phyloP scores from a whole-genome alignment of 1,140 invertebrate species.

The Temnothorax longispinosus region DNA sequence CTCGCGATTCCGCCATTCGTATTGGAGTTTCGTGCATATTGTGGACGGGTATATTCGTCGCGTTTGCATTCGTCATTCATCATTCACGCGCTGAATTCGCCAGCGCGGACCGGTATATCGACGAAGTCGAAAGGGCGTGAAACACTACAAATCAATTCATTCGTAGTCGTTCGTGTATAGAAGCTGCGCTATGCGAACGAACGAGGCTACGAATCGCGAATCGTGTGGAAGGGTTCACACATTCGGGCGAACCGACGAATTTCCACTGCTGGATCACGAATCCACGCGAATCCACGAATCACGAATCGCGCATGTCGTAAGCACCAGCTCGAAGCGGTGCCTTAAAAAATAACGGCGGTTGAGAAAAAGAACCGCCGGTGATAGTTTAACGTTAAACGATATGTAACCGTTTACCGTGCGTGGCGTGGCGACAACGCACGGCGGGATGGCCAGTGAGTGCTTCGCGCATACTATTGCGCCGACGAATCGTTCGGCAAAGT shows the following conservation, averaged over 20 bases:
- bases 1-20: conserved; percentile 9
- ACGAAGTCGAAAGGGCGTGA: not conserved
- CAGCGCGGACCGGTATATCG: not conserved
- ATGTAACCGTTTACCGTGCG: conserved; percentile 28
- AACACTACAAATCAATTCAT: not conserved
- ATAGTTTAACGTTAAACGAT: conserved; percentile 69
- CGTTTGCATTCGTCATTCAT: not conserved
- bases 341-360: conserved; percentile 63
- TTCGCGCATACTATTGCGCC: conserved; percentile 13
- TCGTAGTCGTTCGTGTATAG: not conserved
- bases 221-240: not conserved
- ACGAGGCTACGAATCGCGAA: not conserved
- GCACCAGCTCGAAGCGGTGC: conserved; percentile 47
- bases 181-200: not conserved
- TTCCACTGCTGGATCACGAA: not conserved
- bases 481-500: conserved; percentile 19
- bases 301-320: not conserved
- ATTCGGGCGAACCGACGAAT: not conserved
- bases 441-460: conserved; percentile 69
- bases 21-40: not conserved
- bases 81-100: not conserved
- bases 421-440: conserved; percentile 43
- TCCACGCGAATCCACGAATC: not conserved
- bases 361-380: conserved; percentile 40
- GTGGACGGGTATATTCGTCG: not conserved